Evolutionary conservation across 2,797 vertebrate species (phyloP).

Genomic region (Acomys russatus): DNA sequence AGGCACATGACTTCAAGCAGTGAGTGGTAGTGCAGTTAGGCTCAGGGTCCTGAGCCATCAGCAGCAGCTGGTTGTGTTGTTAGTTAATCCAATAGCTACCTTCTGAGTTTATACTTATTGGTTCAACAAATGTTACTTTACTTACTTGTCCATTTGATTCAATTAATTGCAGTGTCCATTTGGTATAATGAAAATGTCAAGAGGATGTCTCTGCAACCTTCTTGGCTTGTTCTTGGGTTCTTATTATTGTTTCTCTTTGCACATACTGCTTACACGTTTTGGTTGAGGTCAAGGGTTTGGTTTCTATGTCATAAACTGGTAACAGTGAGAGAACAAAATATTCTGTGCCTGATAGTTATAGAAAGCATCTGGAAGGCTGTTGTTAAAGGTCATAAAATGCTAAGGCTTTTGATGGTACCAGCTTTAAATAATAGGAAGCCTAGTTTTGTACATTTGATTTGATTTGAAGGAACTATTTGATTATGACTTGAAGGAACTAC

Average conservation of each 20-base stretch:
- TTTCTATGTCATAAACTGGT: constrained; percentile 17
- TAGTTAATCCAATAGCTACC: background rate
- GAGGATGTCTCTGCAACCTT: background rate
- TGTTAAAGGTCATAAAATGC: background rate
- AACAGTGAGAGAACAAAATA: background rate
- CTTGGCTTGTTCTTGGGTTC: background rate
- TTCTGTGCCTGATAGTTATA: background rate
- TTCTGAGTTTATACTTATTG: background rate
- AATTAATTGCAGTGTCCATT: too few relatives aligned
- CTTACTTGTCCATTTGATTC: background rate
- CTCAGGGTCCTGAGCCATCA: background rate
- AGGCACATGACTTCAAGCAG: background rate
- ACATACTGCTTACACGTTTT: background rate
- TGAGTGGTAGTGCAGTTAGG: background rate
- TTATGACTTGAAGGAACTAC: background rate
- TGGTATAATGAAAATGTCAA: constrained; percentile 15
- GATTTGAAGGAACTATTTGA: constrained; percentile 1
- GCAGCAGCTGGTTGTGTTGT: background rate
- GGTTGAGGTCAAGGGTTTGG: background rate
- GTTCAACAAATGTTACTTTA: background rate
- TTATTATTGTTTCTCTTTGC: background rate
- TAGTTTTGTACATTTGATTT: background rate
- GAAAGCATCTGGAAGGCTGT: background rate
- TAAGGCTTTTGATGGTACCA: background rate
- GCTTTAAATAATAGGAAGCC: background rate